A percentile compares a stretch with the other conserved stretches of the same genome.
Conservation (phyloP, 30 jellyfish, hydroid and myxozoan species). For the Chrysaora quinquecirrha region DNA sequence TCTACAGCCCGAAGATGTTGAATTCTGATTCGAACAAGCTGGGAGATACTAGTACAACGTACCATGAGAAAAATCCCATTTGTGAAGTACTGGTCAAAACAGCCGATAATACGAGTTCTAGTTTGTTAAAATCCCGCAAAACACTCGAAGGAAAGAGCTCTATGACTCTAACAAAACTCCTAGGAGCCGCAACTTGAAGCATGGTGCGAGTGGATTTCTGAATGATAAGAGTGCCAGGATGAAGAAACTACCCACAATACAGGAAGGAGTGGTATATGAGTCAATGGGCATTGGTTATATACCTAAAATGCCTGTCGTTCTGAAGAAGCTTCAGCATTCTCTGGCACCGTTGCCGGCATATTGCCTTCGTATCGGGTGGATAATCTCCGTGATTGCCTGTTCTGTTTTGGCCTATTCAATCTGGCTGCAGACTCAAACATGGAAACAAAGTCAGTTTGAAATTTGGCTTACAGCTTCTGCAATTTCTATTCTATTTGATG, state of each 20-base stretch:
- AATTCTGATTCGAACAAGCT: too few relatives aligned
- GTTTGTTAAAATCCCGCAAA: too few relatives aligned
- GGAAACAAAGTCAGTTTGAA: neutral
- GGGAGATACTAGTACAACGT: too few relatives aligned
- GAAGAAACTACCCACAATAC: neutral
- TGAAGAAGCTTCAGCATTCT: neutral
- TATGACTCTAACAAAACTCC: too few relatives aligned
- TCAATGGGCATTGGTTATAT: neutral
- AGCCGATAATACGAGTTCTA: too few relatives aligned
- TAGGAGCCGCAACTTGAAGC: too few relatives aligned
- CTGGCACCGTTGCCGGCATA: neutral
- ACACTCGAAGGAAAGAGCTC: too few relatives aligned
- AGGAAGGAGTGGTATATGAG: neutral
- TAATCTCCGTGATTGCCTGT: neutral
- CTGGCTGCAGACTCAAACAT: slow-evolving; percentile 1
- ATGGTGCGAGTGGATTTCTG: too few relatives aligned
- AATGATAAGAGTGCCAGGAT: too few relatives aligned
- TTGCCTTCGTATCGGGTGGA: neutral
- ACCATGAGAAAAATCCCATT: too few relatives aligned
- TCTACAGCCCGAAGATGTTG: too few relatives aligned
- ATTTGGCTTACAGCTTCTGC: neutral
- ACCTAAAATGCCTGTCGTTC: neutral
- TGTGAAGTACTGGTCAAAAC: too few relatives aligned
- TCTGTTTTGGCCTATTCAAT: neutral
- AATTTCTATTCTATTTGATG: neutral